Evolutionary conservation across 2,888 invertebrate genomes (phyloP), one percentile per base, ranked within the genome.

Genomic region (Drosophila engyochracea): DNA sequence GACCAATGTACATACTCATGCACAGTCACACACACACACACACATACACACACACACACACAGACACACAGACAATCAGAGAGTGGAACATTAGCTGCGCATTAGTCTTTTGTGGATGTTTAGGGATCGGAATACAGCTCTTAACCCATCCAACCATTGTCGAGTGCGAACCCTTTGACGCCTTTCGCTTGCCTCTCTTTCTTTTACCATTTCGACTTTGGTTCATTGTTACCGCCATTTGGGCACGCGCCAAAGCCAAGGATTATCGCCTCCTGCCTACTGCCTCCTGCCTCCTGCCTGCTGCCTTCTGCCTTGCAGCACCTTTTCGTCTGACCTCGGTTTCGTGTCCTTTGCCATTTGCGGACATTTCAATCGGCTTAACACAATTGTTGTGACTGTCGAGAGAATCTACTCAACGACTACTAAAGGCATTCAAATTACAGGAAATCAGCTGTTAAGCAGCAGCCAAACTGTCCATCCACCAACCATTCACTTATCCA

Each of bases 341-440:
- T 53, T 51, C n/a, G 41, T 66, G 60, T 63, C 60, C 60, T 66
- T 55, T 64, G 60, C 69, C 62, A 61, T 64, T 71, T 75, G 63
- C 35, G 67, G 67, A 59, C 73, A 70, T 66, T 65, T 66, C 68
- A 71, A 81, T 70, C 83, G 80, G 80, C 82, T 78, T 81, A 81
- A n/a, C 54, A 63, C 73, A 74, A 83, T 81, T 81, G 81, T 83
- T 81, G 67, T 83, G 76, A 83, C 79, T 70, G 65, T 31, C 35
- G 59, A 47, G 49, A 28, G 28, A 47, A 44, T 41, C n/a, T 37
- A 37, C 53, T 52, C 37, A 28, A 14, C 57, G 55, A 22, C 25
- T 1, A 33, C 72, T 28, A 55, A 62, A 63, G 52, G 51, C 70
- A 65, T 72, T 79, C 76, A 69, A 69, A 76, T 81, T 76, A 70